Conservation (phyloP, 1,140 invertebrate genomes). For the Danaus melanippus region DNA sequence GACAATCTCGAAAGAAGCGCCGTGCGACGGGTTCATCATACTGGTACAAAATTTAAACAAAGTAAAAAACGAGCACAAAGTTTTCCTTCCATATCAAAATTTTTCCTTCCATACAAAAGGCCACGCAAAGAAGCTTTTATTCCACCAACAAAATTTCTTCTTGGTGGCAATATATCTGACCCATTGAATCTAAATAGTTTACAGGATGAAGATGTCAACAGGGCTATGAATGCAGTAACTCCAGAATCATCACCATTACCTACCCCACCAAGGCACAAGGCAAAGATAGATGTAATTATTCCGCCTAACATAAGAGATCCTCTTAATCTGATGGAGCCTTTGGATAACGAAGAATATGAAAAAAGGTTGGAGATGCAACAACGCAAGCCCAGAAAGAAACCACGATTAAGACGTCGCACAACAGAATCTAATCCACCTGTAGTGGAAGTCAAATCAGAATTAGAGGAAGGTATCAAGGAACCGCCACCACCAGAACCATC, state of each 20-base stretch:
- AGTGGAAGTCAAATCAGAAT: slow-evolving; percentile 33
- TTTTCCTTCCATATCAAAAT: slow-evolving; percentile 71
- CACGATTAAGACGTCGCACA: slow-evolving; percentile 73
- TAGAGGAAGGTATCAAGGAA: slow-evolving; percentile 49
- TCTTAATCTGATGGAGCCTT: slow-evolving; percentile 85
- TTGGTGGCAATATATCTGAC: slow-evolving; percentile 96
- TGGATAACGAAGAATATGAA: slow-evolving; percentile 87
- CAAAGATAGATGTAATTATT: slow-evolving; percentile 91
- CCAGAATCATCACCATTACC: slow-evolving; percentile 90
- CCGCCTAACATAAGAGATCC: slow-evolving; percentile 94
- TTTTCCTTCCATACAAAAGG: slow-evolving; percentile 77
- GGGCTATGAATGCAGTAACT: slow-evolving; percentile 89
- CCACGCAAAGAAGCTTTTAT: slow-evolving; percentile 82
- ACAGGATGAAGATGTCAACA: slow-evolving; percentile 89
- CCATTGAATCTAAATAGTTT: slow-evolving; percentile 95
- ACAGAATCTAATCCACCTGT: slow-evolving; percentile 66
- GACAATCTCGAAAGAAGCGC: slow-evolving; percentile 54
- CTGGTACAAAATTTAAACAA: slow-evolving; percentile 60
- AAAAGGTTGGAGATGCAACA: slow-evolving; percentile 78
- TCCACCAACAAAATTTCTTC: slow-evolving; percentile 92
- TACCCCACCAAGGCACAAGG: slow-evolving; percentile 86
- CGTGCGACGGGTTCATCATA: slow-evolving; percentile 54
- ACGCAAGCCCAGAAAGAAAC: slow-evolving; percentile 76
- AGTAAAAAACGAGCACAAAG: slow-evolving; percentile 61
- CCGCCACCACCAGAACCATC: slow-evolving; percentile 52